Evolutionary conservation across 2,113 vertebrate species (phyloP), one percentile per base, ranked within the genome.

Genomic region (Erythrocercus mccallii): DNA sequence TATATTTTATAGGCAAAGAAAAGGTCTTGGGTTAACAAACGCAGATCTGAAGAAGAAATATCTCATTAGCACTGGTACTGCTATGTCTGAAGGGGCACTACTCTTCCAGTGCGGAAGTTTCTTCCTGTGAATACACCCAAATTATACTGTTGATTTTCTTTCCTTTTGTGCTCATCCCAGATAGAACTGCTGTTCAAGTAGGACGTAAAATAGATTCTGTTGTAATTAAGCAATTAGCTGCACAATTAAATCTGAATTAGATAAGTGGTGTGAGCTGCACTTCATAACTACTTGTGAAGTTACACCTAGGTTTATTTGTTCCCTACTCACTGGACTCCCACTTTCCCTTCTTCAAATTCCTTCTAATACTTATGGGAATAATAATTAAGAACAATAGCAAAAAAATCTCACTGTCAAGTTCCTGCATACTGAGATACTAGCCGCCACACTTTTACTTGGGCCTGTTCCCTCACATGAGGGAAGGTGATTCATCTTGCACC

Each of bases 141-240:
- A 82, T 8, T 61, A 30, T 35, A 45, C 35, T 64, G 53, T 14
- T 79, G 27, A 58, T 91, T 82, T 92, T 91, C 56, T 78, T 88
- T 44, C 48, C 15, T 65, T 77, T 91, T 15, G 4, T 47, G 58
- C 60, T 92, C 13, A 33, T 71, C 50, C 20, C 53, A 92, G 68
- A 83, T 6, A 9, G 37, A 35, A 86, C 37, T 62, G 72, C 54
- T 58, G 35, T 62, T 91, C 35, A 82, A 85, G 35, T 18, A 76
- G 73, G 84, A 50, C 50, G 70, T 54, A 82, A 91, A 86, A 76
- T 35, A 90, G 45, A 73, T 77, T 89, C 37, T 94, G 62, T 51
- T 77, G 42, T 76, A 87, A 88, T 91, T 85, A 91, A 90, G 51
- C 71, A 91, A 90, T 88, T 94, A 96, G 66, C 50, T 91, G 79